These are phyloP conservation scores for Augochlorella aurata DNA, from an alignment of 2,888 invertebrate species.

Conservation along the genomic window DNA sequence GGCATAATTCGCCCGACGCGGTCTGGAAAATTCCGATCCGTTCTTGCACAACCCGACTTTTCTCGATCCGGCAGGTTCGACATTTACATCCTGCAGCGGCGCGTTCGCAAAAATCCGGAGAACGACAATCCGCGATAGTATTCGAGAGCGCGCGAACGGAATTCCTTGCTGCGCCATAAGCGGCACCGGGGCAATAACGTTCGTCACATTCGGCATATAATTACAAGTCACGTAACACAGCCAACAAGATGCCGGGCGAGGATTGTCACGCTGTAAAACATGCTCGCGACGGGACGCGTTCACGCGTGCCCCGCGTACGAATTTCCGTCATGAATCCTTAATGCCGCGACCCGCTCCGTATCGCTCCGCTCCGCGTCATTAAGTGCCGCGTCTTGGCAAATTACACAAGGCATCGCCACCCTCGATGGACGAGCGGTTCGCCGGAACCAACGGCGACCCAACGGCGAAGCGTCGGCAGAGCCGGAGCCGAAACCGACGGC, in stretches of 20 bases:
- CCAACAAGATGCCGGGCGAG: slow-evolving; percentile 60
- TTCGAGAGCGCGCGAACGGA: slow-evolving; percentile 20
- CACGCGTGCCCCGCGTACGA: slow-evolving; percentile 66
- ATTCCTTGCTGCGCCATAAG: slow-evolving; percentile 36
- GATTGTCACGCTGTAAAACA: slow-evolving; percentile 66
- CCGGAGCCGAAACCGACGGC: slow-evolving; percentile 6
- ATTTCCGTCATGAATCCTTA: slow-evolving; percentile 67
- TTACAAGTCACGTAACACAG: slow-evolving; percentile 70
- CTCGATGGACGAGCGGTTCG: neutral
- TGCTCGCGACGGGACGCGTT: slow-evolving; percentile 60
- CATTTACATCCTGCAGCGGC: neutral
- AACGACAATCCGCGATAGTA: slow-evolving; percentile 3
- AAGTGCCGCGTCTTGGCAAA: slow-evolving; percentile 36
- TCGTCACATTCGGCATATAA: slow-evolving; percentile 62
- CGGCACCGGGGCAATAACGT: slow-evolving; percentile 38
- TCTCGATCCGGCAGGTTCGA: neutral
- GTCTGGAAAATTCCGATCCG: neutral
- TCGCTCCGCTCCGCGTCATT: slow-evolving; percentile 29
- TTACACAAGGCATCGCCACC: slow-evolving; percentile 13
- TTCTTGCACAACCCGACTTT: neutral
- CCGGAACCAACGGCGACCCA: neutral
- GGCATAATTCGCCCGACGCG: neutral
- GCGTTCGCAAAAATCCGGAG: neutral
- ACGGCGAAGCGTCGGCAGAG: neutral
- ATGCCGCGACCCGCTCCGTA: slow-evolving; percentile 41